A percentile compares a stretch with the other conserved stretches of the same genome.
These are phyloP conservation scores for Myanophis thanlyinensis DNA, from an alignment of 2,113 vertebrate genomes.

Conservation along the genomic window DNA sequence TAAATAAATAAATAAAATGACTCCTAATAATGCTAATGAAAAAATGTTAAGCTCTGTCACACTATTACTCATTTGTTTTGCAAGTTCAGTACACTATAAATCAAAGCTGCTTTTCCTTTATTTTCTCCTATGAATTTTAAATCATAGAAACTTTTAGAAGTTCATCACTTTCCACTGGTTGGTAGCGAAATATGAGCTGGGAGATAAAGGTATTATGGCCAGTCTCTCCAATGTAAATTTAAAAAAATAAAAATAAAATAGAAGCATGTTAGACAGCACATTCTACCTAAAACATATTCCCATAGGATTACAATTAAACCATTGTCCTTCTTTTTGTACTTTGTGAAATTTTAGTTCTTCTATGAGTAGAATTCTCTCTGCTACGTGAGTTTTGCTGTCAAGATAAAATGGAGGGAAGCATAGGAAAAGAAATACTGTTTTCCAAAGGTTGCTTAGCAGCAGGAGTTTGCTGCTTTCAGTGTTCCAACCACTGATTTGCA, in stretches of 20 bases:
- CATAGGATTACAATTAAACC: neutral
- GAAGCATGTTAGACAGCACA: neutral
- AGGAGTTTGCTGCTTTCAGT: neutral
- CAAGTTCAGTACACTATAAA: neutral
- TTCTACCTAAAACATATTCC: neutral
- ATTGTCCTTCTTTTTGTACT: neutral
- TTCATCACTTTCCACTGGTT: neutral
- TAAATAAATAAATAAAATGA: too few species aligned
- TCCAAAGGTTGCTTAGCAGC: neutral
- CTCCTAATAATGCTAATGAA: neutral
- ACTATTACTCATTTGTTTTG: neutral
- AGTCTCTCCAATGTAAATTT: neutral
- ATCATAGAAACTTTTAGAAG: neutral
- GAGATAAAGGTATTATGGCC: neutral
- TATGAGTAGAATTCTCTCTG: neutral
- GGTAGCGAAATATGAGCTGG: neutral
- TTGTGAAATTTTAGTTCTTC: neutral
- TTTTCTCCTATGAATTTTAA: neutral
- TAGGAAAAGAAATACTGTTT: neutral
- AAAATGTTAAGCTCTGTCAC: neutral
- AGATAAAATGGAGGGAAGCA: neutral
- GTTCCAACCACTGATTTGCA: neutral
- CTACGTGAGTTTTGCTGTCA: neutral
- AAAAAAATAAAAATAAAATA: neutral
- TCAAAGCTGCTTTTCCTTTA: neutral